Conservation (phyloP, 2,888 invertebrate genomes). For the Mimas tiliae region DNA sequence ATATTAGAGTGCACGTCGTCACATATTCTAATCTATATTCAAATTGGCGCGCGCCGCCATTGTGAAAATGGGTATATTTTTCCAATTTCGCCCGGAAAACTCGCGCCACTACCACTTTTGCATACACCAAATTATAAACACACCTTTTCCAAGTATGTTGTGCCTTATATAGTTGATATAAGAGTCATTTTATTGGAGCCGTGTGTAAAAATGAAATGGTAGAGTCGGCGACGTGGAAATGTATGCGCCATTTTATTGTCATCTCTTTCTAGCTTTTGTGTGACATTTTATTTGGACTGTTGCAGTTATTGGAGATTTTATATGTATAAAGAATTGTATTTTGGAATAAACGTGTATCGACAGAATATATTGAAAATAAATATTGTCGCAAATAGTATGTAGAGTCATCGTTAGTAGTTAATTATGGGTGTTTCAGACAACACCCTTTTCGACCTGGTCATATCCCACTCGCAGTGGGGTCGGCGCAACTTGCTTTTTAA, state of each 20-base stretch:
- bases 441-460: no score
- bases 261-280: constrained; percentile 56
- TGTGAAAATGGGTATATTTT: constrained; percentile 80
- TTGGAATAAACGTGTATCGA: background rate
- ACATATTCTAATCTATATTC: constrained; percentile 84
- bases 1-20: constrained; percentile 78
- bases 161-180: constrained; percentile 37
- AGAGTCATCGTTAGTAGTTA: no score
- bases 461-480: no score
- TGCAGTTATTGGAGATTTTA: constrained; percentile 37
- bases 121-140: constrained; percentile 44
- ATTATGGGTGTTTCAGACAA: no score
- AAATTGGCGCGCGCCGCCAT: constrained; percentile 77
- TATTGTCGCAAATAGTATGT: no score
- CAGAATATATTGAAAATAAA: no score
- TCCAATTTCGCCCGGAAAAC: constrained; percentile 80
- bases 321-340: constrained; percentile 33
- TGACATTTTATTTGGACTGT: constrained; percentile 45
- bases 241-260: constrained; percentile 57
- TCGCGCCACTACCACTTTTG: constrained; percentile 60
- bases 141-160: constrained; percentile 28
- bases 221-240: constrained; percentile 56
- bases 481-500: no score
- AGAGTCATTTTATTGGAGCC: constrained; percentile 12
- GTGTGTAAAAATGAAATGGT: constrained; percentile 36